Conservation (phyloP, 2,888 invertebrate species). For the Thereva unica region DNA sequence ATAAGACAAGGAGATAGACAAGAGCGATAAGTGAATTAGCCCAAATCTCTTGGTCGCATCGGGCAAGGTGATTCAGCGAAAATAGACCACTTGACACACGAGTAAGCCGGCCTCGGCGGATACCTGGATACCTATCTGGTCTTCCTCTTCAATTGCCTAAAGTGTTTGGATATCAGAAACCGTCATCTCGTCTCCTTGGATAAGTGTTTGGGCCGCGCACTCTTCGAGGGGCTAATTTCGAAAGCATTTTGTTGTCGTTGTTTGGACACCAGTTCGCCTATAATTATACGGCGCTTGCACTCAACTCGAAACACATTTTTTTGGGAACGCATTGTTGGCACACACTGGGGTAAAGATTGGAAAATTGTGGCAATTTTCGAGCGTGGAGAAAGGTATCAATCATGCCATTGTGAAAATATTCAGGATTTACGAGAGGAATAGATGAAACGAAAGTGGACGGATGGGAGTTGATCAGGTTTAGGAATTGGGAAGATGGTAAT, state of each 20-base stretch:
- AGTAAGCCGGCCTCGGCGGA: slow-evolving; percentile 17
- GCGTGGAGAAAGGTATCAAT: slow-evolving; percentile 6
- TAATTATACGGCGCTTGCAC: slow-evolving; percentile 27
- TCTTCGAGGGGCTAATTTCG: slow-evolving; percentile 27
- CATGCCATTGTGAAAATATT: not conserved
- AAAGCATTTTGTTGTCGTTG: slow-evolving; percentile 20
- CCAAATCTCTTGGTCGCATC: slow-evolving; percentile 2
- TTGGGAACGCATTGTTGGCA: not conserved
- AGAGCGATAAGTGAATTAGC: slow-evolving; percentile 28
- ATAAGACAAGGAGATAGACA: slow-evolving; percentile 23
- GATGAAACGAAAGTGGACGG: too few relatives aligned
- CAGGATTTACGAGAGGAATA: too few relatives aligned
- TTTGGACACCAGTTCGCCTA: slow-evolving; percentile 31
- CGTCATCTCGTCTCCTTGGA: slow-evolving; percentile 29
- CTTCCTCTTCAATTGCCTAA: not conserved
- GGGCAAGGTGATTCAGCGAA: slow-evolving; percentile 23
- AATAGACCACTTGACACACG: slow-evolving; percentile 21
- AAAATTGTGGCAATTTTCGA: not conserved
- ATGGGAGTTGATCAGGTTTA: too few relatives aligned
- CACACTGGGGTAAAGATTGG: not conserved
- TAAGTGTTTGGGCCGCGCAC: slow-evolving; percentile 24
- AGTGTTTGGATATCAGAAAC: slow-evolving; percentile 19
- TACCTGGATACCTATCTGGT: slow-evolving; percentile 12
- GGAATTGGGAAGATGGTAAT: too few relatives aligned
- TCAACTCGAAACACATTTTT: slow-evolving; percentile 18